Percentiles rank a stretch among this genome's conserved stretches.
phyloP scores from a whole-genome alignment of 2,888 invertebrate species.

The Drosophila flavopinicola region DNA sequence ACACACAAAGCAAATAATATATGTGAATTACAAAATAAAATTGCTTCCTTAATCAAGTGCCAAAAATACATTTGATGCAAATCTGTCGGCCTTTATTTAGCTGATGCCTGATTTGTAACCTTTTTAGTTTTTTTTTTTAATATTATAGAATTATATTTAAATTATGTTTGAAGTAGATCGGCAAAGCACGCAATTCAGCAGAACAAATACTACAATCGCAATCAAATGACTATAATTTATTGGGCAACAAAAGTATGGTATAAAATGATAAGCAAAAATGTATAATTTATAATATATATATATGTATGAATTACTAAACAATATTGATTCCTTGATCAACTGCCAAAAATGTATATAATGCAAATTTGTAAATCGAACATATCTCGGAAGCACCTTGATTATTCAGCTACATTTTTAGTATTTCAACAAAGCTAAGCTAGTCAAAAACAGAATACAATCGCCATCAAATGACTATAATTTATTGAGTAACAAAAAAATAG shows the following conservation, averaged over 20 bases:
- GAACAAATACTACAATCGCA: constrained; percentile 6
- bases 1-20: not conserved
- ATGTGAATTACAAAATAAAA: not conserved
- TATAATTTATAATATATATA: no score
- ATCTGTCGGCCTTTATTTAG: no score
- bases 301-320: no score
- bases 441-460: no score
- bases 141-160: no score
- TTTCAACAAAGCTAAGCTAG: no score
- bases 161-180: no score
- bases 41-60: not conserved
- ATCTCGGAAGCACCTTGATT: not conserved
- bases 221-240: constrained; percentile 8
- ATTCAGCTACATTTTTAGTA: not conserved
- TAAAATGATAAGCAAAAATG: not conserved
- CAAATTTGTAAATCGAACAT: not conserved
- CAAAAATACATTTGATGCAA: not conserved
- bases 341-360: not conserved
- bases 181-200: no score
- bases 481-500: constrained; percentile 12
- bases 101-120: no score
- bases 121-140: no score
- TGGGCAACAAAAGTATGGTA: constrained; percentile 4
- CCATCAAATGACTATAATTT: constrained; percentile 4
- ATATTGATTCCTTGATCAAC: no score